These are phyloP conservation scores for Lottia gigantea DNA, from an alignment of 2,888 invertebrate genomes.

Conservation along the genomic window DNA sequence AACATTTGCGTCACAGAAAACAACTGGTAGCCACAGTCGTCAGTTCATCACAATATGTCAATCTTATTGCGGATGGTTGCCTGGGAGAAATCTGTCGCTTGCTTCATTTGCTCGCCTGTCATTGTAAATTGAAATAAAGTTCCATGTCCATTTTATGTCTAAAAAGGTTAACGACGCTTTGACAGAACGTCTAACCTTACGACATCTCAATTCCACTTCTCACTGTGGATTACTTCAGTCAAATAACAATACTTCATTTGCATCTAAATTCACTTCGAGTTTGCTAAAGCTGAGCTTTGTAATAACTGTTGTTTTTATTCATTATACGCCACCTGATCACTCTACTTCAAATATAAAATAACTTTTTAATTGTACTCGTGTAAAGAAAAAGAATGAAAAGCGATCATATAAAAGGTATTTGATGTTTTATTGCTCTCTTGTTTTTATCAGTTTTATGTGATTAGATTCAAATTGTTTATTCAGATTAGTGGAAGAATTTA, in stretches of 20 bases:
- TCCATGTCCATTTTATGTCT: slow-evolving; percentile 16
- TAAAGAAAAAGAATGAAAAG: not conserved
- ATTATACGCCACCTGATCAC: slow-evolving; percentile 21
- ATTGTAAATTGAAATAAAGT: slow-evolving; percentile 28
- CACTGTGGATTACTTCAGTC: slow-evolving; percentile 17
- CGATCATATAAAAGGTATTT: slow-evolving; percentile 8
- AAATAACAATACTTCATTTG: slow-evolving; percentile 28
- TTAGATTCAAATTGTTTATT: slow-evolving; percentile 11
- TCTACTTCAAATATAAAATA: slow-evolving; percentile 4
- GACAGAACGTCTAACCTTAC: slow-evolving; percentile 17
- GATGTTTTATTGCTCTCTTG: slow-evolving; percentile 4
- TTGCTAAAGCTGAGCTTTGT: slow-evolving; percentile 15
- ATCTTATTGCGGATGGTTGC: not conserved
- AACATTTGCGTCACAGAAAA: slow-evolving; percentile 20
- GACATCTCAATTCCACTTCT: slow-evolving; percentile 19
- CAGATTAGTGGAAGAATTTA: slow-evolving; percentile 4
- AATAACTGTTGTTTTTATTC: slow-evolving; percentile 17
- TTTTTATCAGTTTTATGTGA: slow-evolving; percentile 6
- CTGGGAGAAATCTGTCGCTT: slow-evolving; percentile 19
- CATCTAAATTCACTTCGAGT: slow-evolving; percentile 23
- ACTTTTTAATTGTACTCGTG: not conserved
- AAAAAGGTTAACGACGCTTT: slow-evolving; percentile 20
- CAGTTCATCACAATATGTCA: slow-evolving; percentile 23
- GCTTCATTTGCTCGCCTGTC: slow-evolving; percentile 22
- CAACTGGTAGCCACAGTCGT: slow-evolving; percentile 9